A percentile compares a stretch with the other conserved stretches of the same genome.
Evolutionary conservation across 2,797 vertebrate species (phyloP).

Genomic region (Scolopax rusticola): DNA sequence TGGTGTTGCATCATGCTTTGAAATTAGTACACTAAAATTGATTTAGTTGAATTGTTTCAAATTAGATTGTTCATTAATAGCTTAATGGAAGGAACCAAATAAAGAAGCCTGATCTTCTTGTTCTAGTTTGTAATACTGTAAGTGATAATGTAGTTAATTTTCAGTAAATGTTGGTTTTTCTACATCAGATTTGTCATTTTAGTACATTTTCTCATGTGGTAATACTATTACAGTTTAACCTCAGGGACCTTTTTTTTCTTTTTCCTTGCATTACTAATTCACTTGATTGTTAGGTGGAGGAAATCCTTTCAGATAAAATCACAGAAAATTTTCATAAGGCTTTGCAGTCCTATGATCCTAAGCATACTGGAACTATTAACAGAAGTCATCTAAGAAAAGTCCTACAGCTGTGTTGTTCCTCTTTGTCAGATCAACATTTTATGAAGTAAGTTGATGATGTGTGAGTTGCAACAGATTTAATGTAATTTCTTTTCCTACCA

Average conservation of each 20-base stretch:
- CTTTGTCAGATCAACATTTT: constrained; percentile 68
- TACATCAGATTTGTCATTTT: not conserved
- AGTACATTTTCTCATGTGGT: not conserved
- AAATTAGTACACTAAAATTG: not conserved
- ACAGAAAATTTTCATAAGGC: constrained; percentile 56
- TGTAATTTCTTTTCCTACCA: not conserved
- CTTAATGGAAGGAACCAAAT: constrained; percentile 2
- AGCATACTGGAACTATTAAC: constrained; percentile 25
- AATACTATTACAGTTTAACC: not conserved
- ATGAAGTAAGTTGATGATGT: constrained; percentile 61
- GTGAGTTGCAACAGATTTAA: not conserved
- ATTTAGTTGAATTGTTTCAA: not conserved
- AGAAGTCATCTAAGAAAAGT: constrained; percentile 69
- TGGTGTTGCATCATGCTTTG: not conserved
- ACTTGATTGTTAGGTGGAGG: constrained; percentile 51
- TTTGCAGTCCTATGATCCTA: constrained; percentile 64
- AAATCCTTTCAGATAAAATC: constrained; percentile 58
- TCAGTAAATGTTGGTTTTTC: not conserved
- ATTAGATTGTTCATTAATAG: constrained; percentile 37
- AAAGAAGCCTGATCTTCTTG: constrained; percentile 24
- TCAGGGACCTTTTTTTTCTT: not conserved
- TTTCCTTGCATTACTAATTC: not conserved
- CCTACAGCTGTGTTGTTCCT: constrained; percentile 54
- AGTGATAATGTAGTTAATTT: not conserved
- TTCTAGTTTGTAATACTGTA: constrained; percentile 65